A percentile compares a stretch with the other conserved stretches of the same genome.
phyloP scores from a whole-genome alignment of 2,113 vertebrate species.

The Ellobius talpinus region DNA sequence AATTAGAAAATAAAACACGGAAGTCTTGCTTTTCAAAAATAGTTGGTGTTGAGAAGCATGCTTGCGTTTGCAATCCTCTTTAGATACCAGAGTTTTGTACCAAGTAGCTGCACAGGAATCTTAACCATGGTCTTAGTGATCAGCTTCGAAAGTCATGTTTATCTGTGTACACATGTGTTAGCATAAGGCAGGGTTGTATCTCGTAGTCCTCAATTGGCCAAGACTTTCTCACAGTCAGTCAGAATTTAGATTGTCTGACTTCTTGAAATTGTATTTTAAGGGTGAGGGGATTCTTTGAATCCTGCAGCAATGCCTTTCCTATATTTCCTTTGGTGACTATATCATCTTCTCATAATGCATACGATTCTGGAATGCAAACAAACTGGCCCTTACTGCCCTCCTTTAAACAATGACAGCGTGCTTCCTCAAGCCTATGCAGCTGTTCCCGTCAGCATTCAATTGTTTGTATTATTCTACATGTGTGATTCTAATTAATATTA shows the following conservation, averaged over 20 bases:
- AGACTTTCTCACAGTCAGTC: not conserved
- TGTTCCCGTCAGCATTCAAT: constrained; percentile 4
- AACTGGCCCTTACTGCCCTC: not conserved
- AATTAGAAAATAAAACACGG: not conserved
- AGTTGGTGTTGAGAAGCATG: not conserved
- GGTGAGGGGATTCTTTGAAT: constrained; percentile 39
- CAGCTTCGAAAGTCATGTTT: not conserved
- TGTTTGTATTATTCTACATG: constrained; percentile 1
- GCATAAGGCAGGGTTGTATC: not conserved
- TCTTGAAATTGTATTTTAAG: constrained; percentile 38
- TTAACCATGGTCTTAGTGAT: constrained; percentile 3
- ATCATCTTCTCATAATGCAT: not conserved
- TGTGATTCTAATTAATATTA: constrained; percentile 40
- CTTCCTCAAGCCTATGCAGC: not conserved
- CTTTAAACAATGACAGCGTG: constrained; percentile 27
- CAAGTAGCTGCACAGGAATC: constrained; percentile 6
- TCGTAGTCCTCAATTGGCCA: not conserved
- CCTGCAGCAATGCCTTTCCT: not conserved
- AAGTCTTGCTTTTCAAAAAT: constrained; percentile 38
- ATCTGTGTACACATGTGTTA: not conserved
- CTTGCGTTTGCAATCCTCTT: not conserved
- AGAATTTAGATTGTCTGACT: constrained; percentile 12
- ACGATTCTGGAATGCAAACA: constrained; percentile 43
- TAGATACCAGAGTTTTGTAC: not conserved
- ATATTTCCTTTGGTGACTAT: not conserved